A percentile compares a stretch with the other conserved stretches of the same genome.
Conservation (phyloP, 30 jellyfish, hydroid and myxozoan species). For the Aurelia coerulea region DNA sequence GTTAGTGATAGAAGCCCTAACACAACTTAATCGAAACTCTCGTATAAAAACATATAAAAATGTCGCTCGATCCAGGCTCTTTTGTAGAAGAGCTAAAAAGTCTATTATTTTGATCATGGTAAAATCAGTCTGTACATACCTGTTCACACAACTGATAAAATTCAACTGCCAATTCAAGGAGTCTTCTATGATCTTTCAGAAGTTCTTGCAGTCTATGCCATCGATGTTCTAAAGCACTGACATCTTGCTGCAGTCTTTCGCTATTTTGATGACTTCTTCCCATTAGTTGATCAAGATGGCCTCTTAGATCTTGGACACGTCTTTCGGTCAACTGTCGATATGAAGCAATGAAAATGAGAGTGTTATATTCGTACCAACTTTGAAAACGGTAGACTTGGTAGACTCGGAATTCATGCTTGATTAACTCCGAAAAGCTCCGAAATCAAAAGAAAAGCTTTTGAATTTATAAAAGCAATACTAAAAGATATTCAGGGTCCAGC, state of each 20-base stretch:
- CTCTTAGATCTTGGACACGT: conserved; percentile 61
- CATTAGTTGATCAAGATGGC: conserved; percentile 45
- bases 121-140: conserved; percentile 39
- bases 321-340: conserved; percentile 73
- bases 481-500: no score
- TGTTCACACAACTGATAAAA: conserved; percentile 92
- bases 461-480: no score
- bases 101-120: no score
- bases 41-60: no score
- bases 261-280: conserved; percentile 76
- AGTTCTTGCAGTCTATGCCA: conserved; percentile 76
- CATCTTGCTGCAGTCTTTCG: conserved; percentile 49
- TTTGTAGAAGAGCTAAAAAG: no score
- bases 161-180: conserved; percentile 81
- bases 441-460: background rate
- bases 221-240: conserved; percentile 69
- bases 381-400: no score
- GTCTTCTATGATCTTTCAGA: conserved; percentile 73
- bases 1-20: no score
- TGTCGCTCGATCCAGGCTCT: no score
- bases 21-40: no score
- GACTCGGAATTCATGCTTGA: no score
- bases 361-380: background rate
- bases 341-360: background rate
- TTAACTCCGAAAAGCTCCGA: no score